Base-by-base conservation (phyloP, 2,888 invertebrate genomes). In the Hydroisotoma schaefferi region DNA sequence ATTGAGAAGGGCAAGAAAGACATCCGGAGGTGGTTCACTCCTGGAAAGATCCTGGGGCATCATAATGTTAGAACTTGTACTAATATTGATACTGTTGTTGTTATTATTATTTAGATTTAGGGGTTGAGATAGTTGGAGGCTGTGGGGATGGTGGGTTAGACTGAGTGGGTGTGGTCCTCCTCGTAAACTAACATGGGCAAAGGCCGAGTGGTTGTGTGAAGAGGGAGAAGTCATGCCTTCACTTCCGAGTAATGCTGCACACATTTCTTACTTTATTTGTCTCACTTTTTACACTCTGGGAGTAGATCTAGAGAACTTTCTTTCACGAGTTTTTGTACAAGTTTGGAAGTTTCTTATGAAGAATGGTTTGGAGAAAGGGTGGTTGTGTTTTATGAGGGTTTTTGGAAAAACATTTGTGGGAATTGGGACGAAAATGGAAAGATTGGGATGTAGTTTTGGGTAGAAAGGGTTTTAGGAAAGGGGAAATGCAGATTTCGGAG, bases 1-100 rank as follows among this genome's bases (percentile, higher is more conserved):
- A 38, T 90, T 88, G 63, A 92, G 81, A 58, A 92, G 81, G 12
- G 91, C 90, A 49, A 91, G 81, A 56, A 92, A 82, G 70, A 92
- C 88, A 76, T 92, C 91, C 23, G 90, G 88, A 76, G 74, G 85
- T 80, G 72, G 82, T 79, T 72, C 54, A 61, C 52, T 44, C 40
- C 40, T 15, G 20, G 5, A 5, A 40, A 40, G 40, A 18, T 63
- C 63, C 18, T 61, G 57, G 40, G 63, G 59, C 5, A 40, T 5
- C 8, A 33, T 33, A 15, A 8, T 33, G n/a, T 40, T 40, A 15
- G 40, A 20, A 15, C 40, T 20, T n/a, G n/a, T n/a, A 51, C 46
- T 53, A 47, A 62, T 59, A 54, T 57, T 64, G 15, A 59, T 59
- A 29, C 65, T 65, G 49, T 65, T 66, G 26, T 29, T 40, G 37